Evolutionary conservation across 2,113 vertebrate species (phyloP).

Genomic region (Nothobranchius kuhntae): DNA sequence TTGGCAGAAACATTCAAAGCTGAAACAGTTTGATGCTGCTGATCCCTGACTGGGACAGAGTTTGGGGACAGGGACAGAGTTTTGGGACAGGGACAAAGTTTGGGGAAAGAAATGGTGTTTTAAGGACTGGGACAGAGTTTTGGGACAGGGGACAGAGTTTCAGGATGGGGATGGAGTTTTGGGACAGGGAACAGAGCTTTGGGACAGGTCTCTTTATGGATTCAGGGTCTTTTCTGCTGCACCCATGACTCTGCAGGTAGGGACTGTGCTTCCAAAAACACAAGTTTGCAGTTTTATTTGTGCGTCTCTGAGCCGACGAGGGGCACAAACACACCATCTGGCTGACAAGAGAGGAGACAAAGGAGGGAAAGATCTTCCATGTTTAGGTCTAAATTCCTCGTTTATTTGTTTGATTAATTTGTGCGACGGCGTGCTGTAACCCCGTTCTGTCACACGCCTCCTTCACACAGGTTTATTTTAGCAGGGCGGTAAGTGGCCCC

Average conservation of each 20-base stretch:
- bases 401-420: slow-evolving; percentile 79
- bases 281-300: slow-evolving; percentile 1
- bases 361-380: slow-evolving; percentile 35
- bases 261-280: slow-evolving; percentile 14
- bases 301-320: slow-evolving; percentile 16
- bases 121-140: too few relatives aligned
- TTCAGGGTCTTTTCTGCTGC: slow-evolving; percentile 20
- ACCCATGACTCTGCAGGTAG: slow-evolving; percentile 12
- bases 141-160: not conserved
- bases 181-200: slow-evolving; percentile 6
- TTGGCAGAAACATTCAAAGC: slow-evolving; percentile 4
- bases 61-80: too few relatives aligned
- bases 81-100: too few relatives aligned
- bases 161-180: too few relatives aligned
- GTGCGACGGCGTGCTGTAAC: slow-evolving; percentile 54
- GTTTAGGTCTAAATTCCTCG: slow-evolving; percentile 67
- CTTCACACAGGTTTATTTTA: slow-evolving; percentile 77
- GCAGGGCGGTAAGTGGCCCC: slow-evolving; percentile 73
- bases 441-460: slow-evolving; percentile 74
- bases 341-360: not conserved
- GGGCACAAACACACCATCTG: slow-evolving; percentile 22
- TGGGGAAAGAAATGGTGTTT: too few relatives aligned
- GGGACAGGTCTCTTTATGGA: slow-evolving; percentile 3
- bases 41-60: too few relatives aligned
- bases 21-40: not conserved